Base-by-base conservation (phyloP, 1,140 invertebrate genomes). In the Rhyzopertha dominica region DNA sequence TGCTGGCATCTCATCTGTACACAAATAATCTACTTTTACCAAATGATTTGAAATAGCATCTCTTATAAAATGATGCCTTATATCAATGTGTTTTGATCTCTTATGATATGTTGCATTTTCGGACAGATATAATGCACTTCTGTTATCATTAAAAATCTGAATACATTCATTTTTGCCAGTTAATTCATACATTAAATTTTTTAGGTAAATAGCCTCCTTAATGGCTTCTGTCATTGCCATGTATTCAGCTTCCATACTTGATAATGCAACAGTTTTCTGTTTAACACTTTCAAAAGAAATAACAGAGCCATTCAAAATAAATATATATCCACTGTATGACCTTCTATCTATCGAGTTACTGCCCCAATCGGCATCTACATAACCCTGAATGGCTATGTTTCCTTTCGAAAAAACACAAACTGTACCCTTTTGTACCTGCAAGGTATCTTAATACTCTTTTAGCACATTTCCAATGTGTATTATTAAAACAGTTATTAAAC, bases 381-480 rank as follows among this genome's bases (percentile, higher is more conserved):
- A 53, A 17, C 51, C 47, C n/a, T 30, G 7, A 13, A 42, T 31
- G 17, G 19, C 19, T 12, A 10, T 18, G 19, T 14, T 17, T 5
- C 12, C 17, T 7, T 37, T 36, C 10, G 16, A 10, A 26, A 37
- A 37, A 26, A 30, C 23, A 20, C 37, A 12, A 5, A 18, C 37
- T 16, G 43, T 37, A 2, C 43, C 43, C 63, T 47, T 38, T 74
- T 74, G 63, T 59, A 18, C 47, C 53, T 41, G 62, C 46, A 4
- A 70, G 20, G 49, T 71, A 54, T n/a, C 19, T 34, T 5, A 74
- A 58, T 56, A 71, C 59, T 51, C 70, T 67, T 63, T 67, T 72
- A 47, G 49, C 68, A 70, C 44, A 60, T 45, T 58, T 69, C 60
- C 51, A 62, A 51, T 29, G 64, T 58, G 45, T 68, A 71, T 58